Conservation (phyloP, 2,888 invertebrate species). For the Oligia strigilis region DNA sequence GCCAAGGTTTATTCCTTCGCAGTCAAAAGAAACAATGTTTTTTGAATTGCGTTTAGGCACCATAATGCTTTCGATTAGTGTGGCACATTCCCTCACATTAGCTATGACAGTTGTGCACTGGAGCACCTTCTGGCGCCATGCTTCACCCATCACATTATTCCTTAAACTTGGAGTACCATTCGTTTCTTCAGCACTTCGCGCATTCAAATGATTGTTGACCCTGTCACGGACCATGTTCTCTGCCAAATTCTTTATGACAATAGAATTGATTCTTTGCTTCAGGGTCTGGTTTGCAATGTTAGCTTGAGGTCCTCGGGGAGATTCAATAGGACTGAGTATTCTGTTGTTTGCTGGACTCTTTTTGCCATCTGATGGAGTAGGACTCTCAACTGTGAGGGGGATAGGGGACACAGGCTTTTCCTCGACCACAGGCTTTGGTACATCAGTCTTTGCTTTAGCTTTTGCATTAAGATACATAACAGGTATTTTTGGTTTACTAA, state of each 20-base stretch:
- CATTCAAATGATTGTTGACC: constrained; percentile 87
- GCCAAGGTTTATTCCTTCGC: constrained; percentile 98
- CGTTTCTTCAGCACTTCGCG: constrained; percentile 83
- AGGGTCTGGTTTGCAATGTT: constrained; percentile 93
- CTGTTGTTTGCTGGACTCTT: constrained; percentile 86
- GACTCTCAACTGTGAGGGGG: constrained; percentile 83
- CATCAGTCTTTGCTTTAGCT: constrained; percentile 87
- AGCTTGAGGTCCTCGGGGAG: constrained; percentile 86
- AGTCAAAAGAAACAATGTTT: constrained; percentile 95
- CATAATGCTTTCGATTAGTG: constrained; percentile 94
- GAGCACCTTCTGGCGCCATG: constrained; percentile 95
- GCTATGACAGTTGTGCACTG: constrained; percentile 96
- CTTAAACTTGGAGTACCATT: constrained; percentile 85
- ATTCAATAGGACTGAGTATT: constrained; percentile 89
- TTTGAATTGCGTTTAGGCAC: constrained; percentile 89
- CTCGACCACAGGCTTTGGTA: constrained; percentile 87
- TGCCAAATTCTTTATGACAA: constrained; percentile 96
- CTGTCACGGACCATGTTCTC: constrained; percentile 93
- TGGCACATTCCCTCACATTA: constrained; percentile 94
- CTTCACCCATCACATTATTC: constrained; percentile 91
- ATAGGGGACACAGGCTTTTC: constrained; percentile 82
- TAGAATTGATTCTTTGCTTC: constrained; percentile 96
- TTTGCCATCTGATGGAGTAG: constrained; percentile 87
- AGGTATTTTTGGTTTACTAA: constrained; percentile 94
- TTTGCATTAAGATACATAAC: constrained; percentile 90